phyloP scores from a whole-genome alignment of 2,797 vertebrate genomes.

The Melanogrammus aeglefinus region DNA sequence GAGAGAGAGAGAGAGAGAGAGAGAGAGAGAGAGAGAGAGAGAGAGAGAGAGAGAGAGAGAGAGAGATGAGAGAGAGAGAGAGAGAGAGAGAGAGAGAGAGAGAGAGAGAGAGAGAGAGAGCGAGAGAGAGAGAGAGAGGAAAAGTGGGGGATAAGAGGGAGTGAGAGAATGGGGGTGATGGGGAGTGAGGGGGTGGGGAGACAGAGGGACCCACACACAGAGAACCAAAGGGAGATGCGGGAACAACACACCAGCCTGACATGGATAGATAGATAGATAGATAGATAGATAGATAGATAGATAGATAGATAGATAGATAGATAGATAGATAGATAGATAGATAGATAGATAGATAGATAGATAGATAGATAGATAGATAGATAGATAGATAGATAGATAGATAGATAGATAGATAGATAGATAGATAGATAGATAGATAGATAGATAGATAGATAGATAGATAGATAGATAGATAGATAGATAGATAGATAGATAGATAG shows the following conservation, averaged over 20 bases:
- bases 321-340: too few relatives aligned
- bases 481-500: constrained; percentile 7
- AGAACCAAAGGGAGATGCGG: constrained; percentile 7
- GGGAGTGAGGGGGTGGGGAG: neutral
- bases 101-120: too few relatives aligned
- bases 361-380: constrained; percentile 3
- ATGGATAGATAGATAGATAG: neutral
- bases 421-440: constrained; percentile 5
- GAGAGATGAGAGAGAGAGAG: too few relatives aligned
- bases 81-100: neutral
- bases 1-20: constrained; percentile 12
- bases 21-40: neutral
- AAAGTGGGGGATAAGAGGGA: too few relatives aligned
- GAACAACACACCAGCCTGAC: neutral
- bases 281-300: neutral
- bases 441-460: too few relatives aligned
- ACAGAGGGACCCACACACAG: neutral
- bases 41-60: too few relatives aligned
- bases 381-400: too few relatives aligned
- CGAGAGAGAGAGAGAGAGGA: too few relatives aligned
- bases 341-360: neutral
- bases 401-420: too few relatives aligned
- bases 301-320: neutral
- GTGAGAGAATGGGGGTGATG: too few relatives aligned
- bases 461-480: neutral